Conservation (phyloP, 2,113 vertebrate genomes). For the Morone saxatilis region DNA sequence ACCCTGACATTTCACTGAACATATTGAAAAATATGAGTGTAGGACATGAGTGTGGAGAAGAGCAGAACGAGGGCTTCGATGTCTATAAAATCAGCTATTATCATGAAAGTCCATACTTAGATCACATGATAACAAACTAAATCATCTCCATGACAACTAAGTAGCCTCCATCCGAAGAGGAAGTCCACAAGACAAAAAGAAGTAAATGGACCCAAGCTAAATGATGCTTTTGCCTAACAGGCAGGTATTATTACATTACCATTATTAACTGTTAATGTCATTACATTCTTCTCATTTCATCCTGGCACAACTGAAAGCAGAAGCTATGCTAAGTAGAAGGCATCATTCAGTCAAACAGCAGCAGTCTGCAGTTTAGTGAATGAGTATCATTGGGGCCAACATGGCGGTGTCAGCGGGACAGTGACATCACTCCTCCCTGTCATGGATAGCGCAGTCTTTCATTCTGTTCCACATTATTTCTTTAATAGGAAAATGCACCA, state of each 20-base stretch:
- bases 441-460: slow-evolving; percentile 15
- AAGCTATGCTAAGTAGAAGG: background rate
- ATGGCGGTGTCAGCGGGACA: background rate
- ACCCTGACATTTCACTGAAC: background rate
- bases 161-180: too few relatives aligned
- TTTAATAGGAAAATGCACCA: slow-evolving; percentile 38
- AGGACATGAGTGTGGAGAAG: too few relatives aligned
- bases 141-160: too few relatives aligned
- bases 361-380: background rate
- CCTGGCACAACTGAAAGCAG: background rate
- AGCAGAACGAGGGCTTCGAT: too few relatives aligned
- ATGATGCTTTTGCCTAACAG: background rate
- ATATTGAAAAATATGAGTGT: background rate
- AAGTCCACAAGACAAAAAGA: too few relatives aligned
- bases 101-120: too few relatives aligned
- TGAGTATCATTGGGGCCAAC: background rate
- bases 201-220: too few relatives aligned
- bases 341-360: background rate
- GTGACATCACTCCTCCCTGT: background rate
- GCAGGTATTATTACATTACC: background rate
- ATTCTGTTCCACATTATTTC: slow-evolving; percentile 50
- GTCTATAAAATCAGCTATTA: too few relatives aligned
- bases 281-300: background rate
- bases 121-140: background rate
- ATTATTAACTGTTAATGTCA: background rate